Evolutionary conservation across 2,113 vertebrate species (phyloP).

Genomic region (Isurus oxyrinchus): DNA sequence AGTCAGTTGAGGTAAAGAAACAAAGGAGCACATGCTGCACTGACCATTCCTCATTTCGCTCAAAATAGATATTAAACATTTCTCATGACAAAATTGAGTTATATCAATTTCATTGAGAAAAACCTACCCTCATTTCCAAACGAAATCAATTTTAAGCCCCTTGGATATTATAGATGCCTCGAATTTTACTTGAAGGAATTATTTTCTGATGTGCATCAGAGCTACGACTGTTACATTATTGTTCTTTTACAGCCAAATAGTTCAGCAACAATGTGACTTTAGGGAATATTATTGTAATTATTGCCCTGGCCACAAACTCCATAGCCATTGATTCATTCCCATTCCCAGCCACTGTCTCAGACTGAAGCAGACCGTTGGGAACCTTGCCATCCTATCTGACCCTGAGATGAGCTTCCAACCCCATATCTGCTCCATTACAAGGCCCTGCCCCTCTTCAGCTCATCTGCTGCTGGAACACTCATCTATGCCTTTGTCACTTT

Average conservation of each 20-base stretch:
- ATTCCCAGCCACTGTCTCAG: background rate
- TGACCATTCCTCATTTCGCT: background rate
- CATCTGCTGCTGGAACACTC: background rate
- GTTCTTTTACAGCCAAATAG: background rate
- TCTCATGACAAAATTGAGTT: background rate
- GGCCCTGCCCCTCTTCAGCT: background rate
- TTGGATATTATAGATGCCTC: background rate
- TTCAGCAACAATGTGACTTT: background rate
- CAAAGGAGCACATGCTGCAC: background rate
- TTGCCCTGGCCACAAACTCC: background rate
- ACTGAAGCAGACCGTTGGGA: background rate
- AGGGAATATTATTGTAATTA: background rate
- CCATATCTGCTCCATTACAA: background rate
- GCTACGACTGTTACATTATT: background rate
- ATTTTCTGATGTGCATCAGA: background rate
- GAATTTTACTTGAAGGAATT: background rate
- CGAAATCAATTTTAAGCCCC: too few relatives aligned
- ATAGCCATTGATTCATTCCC: background rate
- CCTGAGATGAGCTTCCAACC: background rate
- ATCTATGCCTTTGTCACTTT: background rate
- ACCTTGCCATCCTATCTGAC: background rate
- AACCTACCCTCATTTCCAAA: background rate
- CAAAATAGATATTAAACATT: background rate
- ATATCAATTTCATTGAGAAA: background rate
- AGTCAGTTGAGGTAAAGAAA: background rate